These are phyloP conservation scores for Rhinophrynus dorsalis DNA, from an alignment of 2,797 vertebrate genomes.

Conservation along the genomic window DNA sequence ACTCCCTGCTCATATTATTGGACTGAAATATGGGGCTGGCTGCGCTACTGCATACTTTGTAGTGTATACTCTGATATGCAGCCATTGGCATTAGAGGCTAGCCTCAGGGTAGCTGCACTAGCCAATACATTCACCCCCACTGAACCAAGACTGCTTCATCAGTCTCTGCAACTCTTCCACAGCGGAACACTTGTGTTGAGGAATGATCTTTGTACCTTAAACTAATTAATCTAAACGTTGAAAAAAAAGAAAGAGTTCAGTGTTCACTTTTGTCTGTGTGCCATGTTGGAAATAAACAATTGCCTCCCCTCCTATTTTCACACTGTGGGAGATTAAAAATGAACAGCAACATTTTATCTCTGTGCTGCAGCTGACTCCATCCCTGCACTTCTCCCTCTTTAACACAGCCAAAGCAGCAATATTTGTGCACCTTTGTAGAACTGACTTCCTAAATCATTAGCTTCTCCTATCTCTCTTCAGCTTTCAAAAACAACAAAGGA, in stretches of 20 bases:
- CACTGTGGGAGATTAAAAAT: constrained; percentile 57
- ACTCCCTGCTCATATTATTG: too few species aligned
- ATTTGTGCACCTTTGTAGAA: constrained; percentile 33
- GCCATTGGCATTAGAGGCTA: too few species aligned
- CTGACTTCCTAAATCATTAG: constrained; percentile 49
- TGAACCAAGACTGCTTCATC: neutral
- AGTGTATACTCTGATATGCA: too few species aligned
- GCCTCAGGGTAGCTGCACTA: too few species aligned
- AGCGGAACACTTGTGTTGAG: constrained; percentile 7
- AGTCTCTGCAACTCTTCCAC: constrained; percentile 5
- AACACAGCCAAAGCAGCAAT: constrained; percentile 35
- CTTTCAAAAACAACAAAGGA: constrained; percentile 15
- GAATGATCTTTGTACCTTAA: constrained; percentile 44
- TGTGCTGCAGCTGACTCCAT: constrained; percentile 40
- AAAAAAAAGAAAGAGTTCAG: constrained; percentile 44
- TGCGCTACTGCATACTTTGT: too few species aligned
- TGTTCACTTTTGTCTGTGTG: constrained; percentile 50
- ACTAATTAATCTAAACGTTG: constrained; percentile 45
- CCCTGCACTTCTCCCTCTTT: constrained; percentile 45
- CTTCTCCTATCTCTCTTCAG: constrained; percentile 31
- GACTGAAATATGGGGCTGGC: too few species aligned
- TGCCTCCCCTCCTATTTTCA: constrained; percentile 51
- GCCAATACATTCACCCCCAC: too few species aligned
- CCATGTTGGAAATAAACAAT: constrained; percentile 58
- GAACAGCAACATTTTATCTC: constrained; percentile 56